Evolutionary conservation across 2,888 invertebrate species (phyloP).

Genomic region (Trissolcus japonicus): DNA sequence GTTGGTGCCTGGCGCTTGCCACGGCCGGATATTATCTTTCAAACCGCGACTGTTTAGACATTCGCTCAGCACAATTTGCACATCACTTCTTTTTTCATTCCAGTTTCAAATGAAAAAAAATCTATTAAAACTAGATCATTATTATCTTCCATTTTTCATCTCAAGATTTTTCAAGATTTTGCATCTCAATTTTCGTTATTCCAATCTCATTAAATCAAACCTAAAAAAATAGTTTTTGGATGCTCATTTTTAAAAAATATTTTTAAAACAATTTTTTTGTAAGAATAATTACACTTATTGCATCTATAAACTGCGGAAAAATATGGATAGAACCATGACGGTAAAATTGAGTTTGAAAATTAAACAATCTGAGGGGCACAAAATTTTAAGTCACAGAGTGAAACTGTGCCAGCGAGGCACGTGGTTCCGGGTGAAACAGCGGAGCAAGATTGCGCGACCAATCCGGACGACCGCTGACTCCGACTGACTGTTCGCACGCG

Average conservation of each 20-base stretch:
- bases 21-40: conserved; percentile 40
- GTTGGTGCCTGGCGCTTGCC: conserved; percentile 17
- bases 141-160: background rate
- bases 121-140: background rate
- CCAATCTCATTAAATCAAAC: too few species aligned
- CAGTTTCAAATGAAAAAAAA: background rate
- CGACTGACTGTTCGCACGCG: conserved; percentile 31
- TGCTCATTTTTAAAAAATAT: too few species aligned
- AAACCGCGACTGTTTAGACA: conserved; percentile 19
- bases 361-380: background rate
- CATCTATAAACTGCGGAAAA: background rate
- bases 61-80: conserved; percentile 4
- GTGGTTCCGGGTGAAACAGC: conserved; percentile 40
- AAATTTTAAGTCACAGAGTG: conserved; percentile 9
- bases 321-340: background rate
- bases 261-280: too few species aligned
- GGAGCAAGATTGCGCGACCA: conserved; percentile 14
- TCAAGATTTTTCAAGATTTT: too few species aligned
- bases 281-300: background rate
- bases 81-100: background rate
- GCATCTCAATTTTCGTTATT: too few species aligned
- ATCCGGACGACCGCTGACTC: conserved; percentile 24
- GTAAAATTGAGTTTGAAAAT: background rate
- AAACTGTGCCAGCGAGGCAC: conserved; percentile 37
- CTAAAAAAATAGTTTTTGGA: too few species aligned